Conservation (phyloP, 2,888 invertebrate species). For the Anticlea derivata region DNA sequence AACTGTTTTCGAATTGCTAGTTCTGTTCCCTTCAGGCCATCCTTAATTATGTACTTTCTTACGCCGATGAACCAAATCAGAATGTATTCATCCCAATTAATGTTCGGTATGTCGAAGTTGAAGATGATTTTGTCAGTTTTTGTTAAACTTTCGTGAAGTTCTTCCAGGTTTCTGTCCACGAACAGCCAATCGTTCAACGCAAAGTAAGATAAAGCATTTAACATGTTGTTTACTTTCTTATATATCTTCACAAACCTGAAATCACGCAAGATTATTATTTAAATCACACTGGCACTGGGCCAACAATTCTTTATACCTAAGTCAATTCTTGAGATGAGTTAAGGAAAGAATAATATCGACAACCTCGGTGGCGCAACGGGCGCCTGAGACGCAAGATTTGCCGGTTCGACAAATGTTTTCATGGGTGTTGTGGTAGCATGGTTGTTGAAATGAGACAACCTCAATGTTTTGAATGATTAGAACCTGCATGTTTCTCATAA, state of each 20-base stretch:
- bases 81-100: slow-evolving; percentile 33
- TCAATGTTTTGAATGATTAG: too few species aligned
- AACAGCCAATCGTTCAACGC: slow-evolving; percentile 30
- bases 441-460: too few species aligned
- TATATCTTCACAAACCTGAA: slow-evolving; percentile 43
- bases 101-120: slow-evolving; percentile 33
- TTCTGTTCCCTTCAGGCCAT: slow-evolving; percentile 28
- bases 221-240: slow-evolving; percentile 32
- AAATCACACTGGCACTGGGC: not conserved
- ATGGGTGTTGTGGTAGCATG: too few species aligned
- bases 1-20: slow-evolving; percentile 32
- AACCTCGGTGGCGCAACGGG: too few species aligned
- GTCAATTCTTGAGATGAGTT: too few species aligned
- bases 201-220: slow-evolving; percentile 21
- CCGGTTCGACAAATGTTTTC: too few species aligned
- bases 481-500: too few species aligned
- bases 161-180: slow-evolving; percentile 36
- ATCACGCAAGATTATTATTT: slow-evolving; percentile 3
- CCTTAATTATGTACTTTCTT: slow-evolving; percentile 35
- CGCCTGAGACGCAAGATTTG: too few species aligned
- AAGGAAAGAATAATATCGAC: too few species aligned
- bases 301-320: too few species aligned
- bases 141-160: slow-evolving; percentile 16
- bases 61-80: slow-evolving; percentile 34
- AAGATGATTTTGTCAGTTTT: slow-evolving; percentile 39